Evolutionary conservation across 2,888 invertebrate genomes (phyloP), one percentile per base, ranked within the genome.

Genomic region (Platypus cylindrus): DNA sequence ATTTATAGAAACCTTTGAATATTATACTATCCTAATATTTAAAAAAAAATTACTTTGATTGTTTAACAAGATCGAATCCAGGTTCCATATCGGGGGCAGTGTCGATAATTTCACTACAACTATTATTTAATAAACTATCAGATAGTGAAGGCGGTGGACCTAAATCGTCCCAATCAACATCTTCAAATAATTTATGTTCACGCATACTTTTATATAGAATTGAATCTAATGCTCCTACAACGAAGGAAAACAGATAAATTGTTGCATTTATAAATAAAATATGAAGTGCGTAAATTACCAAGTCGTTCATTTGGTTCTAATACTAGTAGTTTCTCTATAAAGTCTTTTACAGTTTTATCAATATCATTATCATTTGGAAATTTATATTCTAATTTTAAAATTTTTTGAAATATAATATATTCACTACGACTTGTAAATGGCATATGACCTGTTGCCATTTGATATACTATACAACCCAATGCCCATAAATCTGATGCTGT

Each of bases 401-500:
- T 94, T 65, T 93, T 93, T 63, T 93, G 89, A 63, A 97, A 94
- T 47, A 95, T 90, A 46, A 90, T 73, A 65, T 91, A 98, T 59
- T 97, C 97, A 61, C 83, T 90, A 44, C 81, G 75, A 37, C 85
- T 89, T 15, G 38, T 38, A 24, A 52, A 54, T 2, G 55, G 55
- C 50, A 54, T 54, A 24, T 48, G 41, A 2, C 97, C 95, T 9
- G 90, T 78, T 45, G 94, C 76, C 85, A 98, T 91, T 66, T 99
- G 97, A 65, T 89, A 97, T 44, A 95, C 67, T 47, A 97, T 89
- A 62, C 94, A 95, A 17, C 97, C 98, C 28, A 93, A 67, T 0
- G 97, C 97, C 98, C 98, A 99, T 37, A 97, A 67, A 64, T 99
- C 98, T 9, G 87, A 85, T 25, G 85, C 74, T 35, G 73, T 71